Conservation (phyloP, 2,888 invertebrate genomes). For the Venustoraphidia nigricollis region DNA sequence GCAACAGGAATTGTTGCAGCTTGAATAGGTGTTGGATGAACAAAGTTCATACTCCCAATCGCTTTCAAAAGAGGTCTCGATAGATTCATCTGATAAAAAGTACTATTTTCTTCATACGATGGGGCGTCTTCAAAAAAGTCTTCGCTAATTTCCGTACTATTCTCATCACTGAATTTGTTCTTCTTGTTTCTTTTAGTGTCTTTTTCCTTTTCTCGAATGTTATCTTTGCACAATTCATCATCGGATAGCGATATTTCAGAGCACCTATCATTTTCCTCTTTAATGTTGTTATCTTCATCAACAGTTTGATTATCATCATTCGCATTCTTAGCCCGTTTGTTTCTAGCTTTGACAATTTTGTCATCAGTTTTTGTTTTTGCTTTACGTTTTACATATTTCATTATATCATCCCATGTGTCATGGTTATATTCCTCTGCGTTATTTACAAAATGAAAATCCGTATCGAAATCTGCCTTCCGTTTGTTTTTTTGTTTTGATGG, state of each 20-base stretch:
- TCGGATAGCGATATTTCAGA: slow-evolving; percentile 55
- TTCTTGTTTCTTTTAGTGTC: slow-evolving; percentile 31
- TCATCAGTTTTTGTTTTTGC: slow-evolving; percentile 71
- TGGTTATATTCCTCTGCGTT: slow-evolving; percentile 65
- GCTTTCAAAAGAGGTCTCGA: slow-evolving; percentile 89
- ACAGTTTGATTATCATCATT: slow-evolving; percentile 31
- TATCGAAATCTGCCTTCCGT: slow-evolving; percentile 59
- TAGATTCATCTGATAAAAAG: slow-evolving; percentile 90
- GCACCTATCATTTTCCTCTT: slow-evolving; percentile 34
- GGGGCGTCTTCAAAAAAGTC: slow-evolving; percentile 50
- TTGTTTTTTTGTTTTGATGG: slow-evolving; percentile 62
- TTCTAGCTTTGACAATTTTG: slow-evolving; percentile 51
- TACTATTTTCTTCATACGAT: slow-evolving; percentile 43
- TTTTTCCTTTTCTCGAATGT: slow-evolving; percentile 48
- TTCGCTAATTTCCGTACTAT: slow-evolving; percentile 33
- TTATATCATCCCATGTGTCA: slow-evolving; percentile 66
- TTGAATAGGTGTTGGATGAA: slow-evolving; percentile 94
- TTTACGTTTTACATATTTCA: slow-evolving; percentile 65
- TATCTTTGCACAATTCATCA: slow-evolving; percentile 60
- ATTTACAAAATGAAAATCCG: slow-evolving; percentile 66
- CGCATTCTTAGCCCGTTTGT: slow-evolving; percentile 31
- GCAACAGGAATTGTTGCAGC: slow-evolving; percentile 89
- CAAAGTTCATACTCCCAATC: slow-evolving; percentile 72
- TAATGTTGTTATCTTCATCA: slow-evolving; percentile 23
- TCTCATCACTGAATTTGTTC: slow-evolving; percentile 25